Evolutionary conservation across 2,888 invertebrate genomes (phyloP), one percentile per base, ranked within the genome.

Genomic region (Lycia hirtaria): DNA sequence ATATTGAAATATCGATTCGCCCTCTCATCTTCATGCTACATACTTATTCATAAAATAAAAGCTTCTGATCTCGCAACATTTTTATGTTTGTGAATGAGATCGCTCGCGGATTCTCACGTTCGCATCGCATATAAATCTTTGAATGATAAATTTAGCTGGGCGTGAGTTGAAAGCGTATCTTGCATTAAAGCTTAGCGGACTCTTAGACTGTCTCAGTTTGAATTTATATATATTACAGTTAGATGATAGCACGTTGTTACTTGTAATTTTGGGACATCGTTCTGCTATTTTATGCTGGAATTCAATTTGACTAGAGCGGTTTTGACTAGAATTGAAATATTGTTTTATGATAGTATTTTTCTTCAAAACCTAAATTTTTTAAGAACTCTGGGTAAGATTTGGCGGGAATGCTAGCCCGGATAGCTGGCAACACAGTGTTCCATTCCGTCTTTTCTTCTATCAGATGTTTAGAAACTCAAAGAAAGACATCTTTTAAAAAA

Each of bases 101-200:
- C 72, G 71, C 71, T 68, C 57, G 62, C 62, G 65, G 65, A 69
- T 69, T 68, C 66, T 65, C 66, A 67, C 61, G 54, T 62, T 68
- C 68, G 53, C 60, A 62, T 71, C 64, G 63, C 56, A 37, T 48
- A 52, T 64, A 61, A 52, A 67, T 56, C 45, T 55, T 57, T 44
- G 55, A 55, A 35, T 52, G 54, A 52, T 57, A 62, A 55, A 62
- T 58, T 40, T 40, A 45, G 51, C 54, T 15, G 45, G n/a, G 19
- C 33, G 47, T 20, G 41, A 44, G 50, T 44, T 50, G 50, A 32
- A 55, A 50, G 43, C 32, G 38, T 45, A 35, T 30, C 30, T 30
- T 35, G 22, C 41, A 47, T 48, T 48, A 37, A 47, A 40, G 26
- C 14, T 41, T 9, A 28, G 19, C 24, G 33, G 33, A 33, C 33